Evolutionary conservation across 2,113 vertebrate genomes (phyloP), one percentile per base, ranked within the genome.

Genomic region (Calidris pugnax): DNA sequence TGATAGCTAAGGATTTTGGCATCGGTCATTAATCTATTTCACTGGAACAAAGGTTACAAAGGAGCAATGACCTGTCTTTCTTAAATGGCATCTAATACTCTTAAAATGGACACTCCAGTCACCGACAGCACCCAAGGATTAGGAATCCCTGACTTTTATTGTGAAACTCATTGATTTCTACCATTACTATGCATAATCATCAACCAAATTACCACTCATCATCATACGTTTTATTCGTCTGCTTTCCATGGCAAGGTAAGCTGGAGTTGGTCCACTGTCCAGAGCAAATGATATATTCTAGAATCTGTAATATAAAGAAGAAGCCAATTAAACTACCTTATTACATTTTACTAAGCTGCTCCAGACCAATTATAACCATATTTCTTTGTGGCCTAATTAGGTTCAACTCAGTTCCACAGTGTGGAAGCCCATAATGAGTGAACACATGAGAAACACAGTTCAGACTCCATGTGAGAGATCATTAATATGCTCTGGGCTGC

Each of bases 341-440:
- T 92, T 93, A 75, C 24, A 3, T 93, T 89, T 89, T 63, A 83
- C 85, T 84, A 75, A 91, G 68, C 59, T 96, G 91, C 71, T 91
- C 71, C 80, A 59, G 77, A 93, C 60, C 95, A 96, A 95, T 97
- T 97, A 96, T 37, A 97, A 66, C 37, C 56, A 55, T 90, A 92
- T 95, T 96, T 97, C 89, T 95, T 96, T 73, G 87, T 93, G 90
- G 53, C 76, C 71, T 96, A 95, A 98, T 97, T 93, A 97, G 78
- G 85, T 87, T 95, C 33, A 85, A 75, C 59, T 87, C 71, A 89
- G 64, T 66, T 94, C 73, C 72, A 51, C n/a, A 9, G 68, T 27
- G 60, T 69, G 76, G 94, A 75, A 87, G 77, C 24, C 50, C 39
- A 8, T 91, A 95, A 96, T 57, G 85, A 95, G 87, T 39, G 77